These are phyloP conservation scores for Bufo gargarizans DNA, from an alignment of 2,113 vertebrate genomes.

Conservation along the genomic window DNA sequence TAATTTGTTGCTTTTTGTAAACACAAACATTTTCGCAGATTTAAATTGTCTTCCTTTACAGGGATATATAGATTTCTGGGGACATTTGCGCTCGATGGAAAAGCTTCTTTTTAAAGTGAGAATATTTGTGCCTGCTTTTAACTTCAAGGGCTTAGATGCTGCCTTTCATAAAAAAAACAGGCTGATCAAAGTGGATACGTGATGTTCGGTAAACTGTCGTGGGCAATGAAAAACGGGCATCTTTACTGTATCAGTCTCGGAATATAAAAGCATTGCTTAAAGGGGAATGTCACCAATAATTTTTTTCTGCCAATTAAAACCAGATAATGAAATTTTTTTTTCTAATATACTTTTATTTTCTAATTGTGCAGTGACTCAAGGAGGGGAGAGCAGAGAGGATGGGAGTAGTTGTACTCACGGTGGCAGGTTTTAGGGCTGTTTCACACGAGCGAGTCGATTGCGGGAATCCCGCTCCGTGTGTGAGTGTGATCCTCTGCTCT, in stretches of 20 bases:
- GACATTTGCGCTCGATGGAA: constrained; percentile 28
- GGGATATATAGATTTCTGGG: constrained; percentile 21
- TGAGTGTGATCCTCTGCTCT: too few species aligned
- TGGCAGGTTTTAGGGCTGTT: too few species aligned
- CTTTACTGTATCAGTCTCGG: background rate
- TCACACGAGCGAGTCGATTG: too few species aligned
- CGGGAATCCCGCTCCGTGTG: too few species aligned
- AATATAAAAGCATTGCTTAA: background rate
- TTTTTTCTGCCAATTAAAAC: too few species aligned
- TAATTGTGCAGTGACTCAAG: too few species aligned
- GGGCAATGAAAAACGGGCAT: constrained; percentile 4
- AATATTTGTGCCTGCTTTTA: constrained; percentile 27
- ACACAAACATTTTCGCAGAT: constrained; percentile 20
- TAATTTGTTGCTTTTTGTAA: constrained; percentile 40
- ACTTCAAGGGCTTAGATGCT: constrained; percentile 46
- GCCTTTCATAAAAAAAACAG: constrained; percentile 21
- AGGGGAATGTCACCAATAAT: too few species aligned
- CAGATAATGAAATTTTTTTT: too few species aligned
- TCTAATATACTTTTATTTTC: too few species aligned
- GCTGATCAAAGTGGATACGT: constrained; percentile 38
- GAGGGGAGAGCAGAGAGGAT: too few species aligned
- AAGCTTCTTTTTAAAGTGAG: constrained; percentile 43
- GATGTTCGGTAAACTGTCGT: background rate
- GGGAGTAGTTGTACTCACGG: too few species aligned
- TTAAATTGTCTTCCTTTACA: background rate